Percentiles rank a stretch among this genome's conserved stretches.
Evolutionary conservation across 2,888 invertebrate species (phyloP).

Genomic region (Siphlonurus alternatus): DNA sequence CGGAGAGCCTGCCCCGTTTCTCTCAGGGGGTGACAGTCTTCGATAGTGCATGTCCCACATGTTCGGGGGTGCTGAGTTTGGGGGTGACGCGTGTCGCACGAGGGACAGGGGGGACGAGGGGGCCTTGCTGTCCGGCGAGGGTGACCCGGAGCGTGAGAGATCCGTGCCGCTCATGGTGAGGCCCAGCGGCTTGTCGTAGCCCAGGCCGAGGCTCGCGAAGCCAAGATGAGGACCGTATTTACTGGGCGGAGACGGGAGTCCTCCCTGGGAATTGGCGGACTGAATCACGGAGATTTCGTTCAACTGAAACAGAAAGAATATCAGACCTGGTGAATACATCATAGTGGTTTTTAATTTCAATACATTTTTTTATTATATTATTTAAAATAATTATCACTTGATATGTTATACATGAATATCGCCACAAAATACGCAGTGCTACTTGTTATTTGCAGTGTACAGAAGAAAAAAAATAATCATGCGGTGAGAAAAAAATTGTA

Average conservation of each 20-base stretch:
- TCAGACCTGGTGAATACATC: not conserved
- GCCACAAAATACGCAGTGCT: too few species aligned
- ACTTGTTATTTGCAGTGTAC: too few species aligned
- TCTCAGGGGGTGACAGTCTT: not conserved
- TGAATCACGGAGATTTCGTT: constrained; percentile 67
- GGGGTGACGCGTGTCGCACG: not conserved
- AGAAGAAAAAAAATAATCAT: too few species aligned
- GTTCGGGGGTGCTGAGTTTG: not conserved
- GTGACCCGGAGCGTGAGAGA: not conserved
- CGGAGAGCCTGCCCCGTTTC: not conserved
- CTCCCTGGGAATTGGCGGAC: constrained; percentile 25
- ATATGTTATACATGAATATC: too few species aligned
- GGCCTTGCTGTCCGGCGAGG: not conserved
- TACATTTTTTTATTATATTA: not conserved
- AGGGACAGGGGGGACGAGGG: not conserved
- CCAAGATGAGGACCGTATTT: not conserved
- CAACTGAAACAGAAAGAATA: constrained; percentile 36
- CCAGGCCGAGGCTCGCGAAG: not conserved
- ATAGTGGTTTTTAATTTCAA: not conserved
- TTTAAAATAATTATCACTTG: not conserved
- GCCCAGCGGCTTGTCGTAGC: not conserved
- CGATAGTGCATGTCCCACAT: not conserved
- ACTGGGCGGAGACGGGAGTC: not conserved
- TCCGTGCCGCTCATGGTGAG: not conserved
- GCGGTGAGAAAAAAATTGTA: too few species aligned